Evolutionary conservation across 2,888 invertebrate genomes (phyloP).

Genomic region (Zygogramma bicolorata): DNA sequence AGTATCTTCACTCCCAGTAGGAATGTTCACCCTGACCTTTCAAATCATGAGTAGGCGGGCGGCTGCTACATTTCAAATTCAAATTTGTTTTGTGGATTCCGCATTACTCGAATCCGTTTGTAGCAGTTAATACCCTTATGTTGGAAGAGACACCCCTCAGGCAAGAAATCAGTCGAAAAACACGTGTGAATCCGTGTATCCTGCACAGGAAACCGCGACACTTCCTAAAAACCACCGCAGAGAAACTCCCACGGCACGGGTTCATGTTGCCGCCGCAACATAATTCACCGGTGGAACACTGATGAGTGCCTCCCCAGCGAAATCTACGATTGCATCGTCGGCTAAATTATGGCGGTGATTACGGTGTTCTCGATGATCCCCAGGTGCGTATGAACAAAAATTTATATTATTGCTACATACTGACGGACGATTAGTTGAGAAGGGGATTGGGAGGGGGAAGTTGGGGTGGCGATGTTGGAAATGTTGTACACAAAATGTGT

Average conservation of each 20-base stretch:
- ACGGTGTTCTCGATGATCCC: slow-evolving; percentile 32
- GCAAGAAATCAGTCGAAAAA: slow-evolving; percentile 22
- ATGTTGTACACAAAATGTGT: too few relatives aligned
- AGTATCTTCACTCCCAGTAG: too few relatives aligned
- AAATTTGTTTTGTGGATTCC: too few relatives aligned
- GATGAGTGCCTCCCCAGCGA: slow-evolving; percentile 62
- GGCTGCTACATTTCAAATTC: too few relatives aligned
- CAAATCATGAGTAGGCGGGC: too few relatives aligned
- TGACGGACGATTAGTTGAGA: background rate
- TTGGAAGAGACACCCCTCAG: too few relatives aligned
- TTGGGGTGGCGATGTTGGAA: too few relatives aligned
- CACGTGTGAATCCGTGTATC: slow-evolving; percentile 51
- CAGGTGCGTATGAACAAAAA: slow-evolving; percentile 19
- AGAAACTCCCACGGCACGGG: slow-evolving; percentile 56
- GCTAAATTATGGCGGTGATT: slow-evolving; percentile 60
- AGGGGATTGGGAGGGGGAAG: background rate
- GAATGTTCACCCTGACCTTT: too few relatives aligned
- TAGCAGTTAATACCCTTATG: too few relatives aligned
- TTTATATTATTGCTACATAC: slow-evolving; percentile 6
- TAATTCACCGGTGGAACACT: slow-evolving; percentile 59
- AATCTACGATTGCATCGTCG: slow-evolving; percentile 54
- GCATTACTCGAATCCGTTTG: too few relatives aligned
- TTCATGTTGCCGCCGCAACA: slow-evolving; percentile 53
- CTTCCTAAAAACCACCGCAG: slow-evolving; percentile 42
- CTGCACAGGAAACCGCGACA: slow-evolving; percentile 46